These are phyloP conservation scores for Cryptotermes secundus DNA, from an alignment of 1,140 invertebrate species.

Conservation along the genomic window DNA sequence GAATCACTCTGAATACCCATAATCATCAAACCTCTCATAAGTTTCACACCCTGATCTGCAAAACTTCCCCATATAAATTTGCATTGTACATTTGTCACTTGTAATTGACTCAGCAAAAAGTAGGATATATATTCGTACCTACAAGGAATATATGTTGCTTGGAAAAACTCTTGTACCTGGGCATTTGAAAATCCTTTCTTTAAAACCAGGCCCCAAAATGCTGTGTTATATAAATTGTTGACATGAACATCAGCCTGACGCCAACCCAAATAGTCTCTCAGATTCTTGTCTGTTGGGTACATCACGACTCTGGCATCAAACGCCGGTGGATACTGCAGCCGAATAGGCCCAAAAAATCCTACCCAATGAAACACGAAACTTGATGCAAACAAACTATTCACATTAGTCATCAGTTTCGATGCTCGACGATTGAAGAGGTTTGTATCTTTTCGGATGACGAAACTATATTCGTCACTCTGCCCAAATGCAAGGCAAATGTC, in stretches of 20 bases:
- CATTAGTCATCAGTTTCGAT: slow-evolving; percentile 79
- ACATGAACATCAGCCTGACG: slow-evolving; percentile 96
- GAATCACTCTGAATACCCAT: too few species aligned
- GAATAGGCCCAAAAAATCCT: slow-evolving; percentile 67
- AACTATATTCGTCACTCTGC: slow-evolving; percentile 97
- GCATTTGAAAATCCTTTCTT: slow-evolving; percentile 69
- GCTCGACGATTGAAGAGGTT: slow-evolving; percentile 75
- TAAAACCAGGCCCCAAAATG: slow-evolving; percentile 89
- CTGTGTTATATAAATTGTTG: slow-evolving; percentile 97
- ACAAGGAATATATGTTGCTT: too few species aligned
- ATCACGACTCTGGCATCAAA: slow-evolving; percentile 89
- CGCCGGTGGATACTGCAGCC: slow-evolving; percentile 79
- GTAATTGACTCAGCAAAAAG: too few species aligned
- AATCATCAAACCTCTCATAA: too few species aligned
- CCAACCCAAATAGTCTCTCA: slow-evolving; percentile 94
- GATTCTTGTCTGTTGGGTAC: slow-evolving; percentile 85
- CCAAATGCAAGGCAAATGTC: slow-evolving; percentile 87
- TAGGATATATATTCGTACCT: too few species aligned
- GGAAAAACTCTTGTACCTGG: slow-evolving; percentile 54
- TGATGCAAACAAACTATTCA: slow-evolving; percentile 86
- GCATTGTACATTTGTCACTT: too few species aligned
- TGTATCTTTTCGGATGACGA: slow-evolving; percentile 80
- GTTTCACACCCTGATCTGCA: too few species aligned
- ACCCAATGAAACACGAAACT: slow-evolving; percentile 88
- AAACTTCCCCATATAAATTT: too few species aligned